Evolutionary conservation across 2,888 invertebrate genomes (phyloP), one percentile per base, ranked within the genome.

Genomic region (Cerastoderma edule): DNA sequence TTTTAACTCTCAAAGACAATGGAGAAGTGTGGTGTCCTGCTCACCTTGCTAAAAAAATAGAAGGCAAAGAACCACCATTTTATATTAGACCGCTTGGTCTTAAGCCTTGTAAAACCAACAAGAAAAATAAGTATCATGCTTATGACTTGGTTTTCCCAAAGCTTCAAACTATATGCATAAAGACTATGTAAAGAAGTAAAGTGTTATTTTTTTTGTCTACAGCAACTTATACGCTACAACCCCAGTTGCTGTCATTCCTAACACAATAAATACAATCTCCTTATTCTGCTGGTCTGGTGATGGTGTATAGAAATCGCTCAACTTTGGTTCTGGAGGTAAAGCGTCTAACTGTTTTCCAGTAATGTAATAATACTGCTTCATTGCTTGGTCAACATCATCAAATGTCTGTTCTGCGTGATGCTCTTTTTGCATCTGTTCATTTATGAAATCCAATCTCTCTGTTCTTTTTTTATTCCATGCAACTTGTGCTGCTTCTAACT

Each of bases 371-470:
- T 72, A 75, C 44, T 75, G 32, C 44, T 71, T 75, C 72, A 76
- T 73, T 33, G 76, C 67, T 35, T 72, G 66, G 39, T 75, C 75
- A 39, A 76, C 72, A 53, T 76, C 70, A 57, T 67, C 57, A 57
- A 79, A 75, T 48, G 75, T 79, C 32, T 70, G 67, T 46, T 57
- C 60, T 19, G 70, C 73, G 48, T 76, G 80, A 28, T 60, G 60
- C 63, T 80, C 76, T 24, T 73, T 68, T 44, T 67, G 65, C 56
- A 78, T 48, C 64, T 75, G 71, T 46, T 77, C 67, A 72, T 73
- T 79, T 22, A 75, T 73, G 53, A 66, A 79, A 65, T 76, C 75
- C 32, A 69, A 63, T 39, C 70, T 54, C 50, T 79, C 66, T 35
- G 73, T 78, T 68, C 73, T 53, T 69, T 74, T 64, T 76, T 67